Conservation (phyloP, 2,888 invertebrate genomes). For the Melanostoma mellinum region DNA sequence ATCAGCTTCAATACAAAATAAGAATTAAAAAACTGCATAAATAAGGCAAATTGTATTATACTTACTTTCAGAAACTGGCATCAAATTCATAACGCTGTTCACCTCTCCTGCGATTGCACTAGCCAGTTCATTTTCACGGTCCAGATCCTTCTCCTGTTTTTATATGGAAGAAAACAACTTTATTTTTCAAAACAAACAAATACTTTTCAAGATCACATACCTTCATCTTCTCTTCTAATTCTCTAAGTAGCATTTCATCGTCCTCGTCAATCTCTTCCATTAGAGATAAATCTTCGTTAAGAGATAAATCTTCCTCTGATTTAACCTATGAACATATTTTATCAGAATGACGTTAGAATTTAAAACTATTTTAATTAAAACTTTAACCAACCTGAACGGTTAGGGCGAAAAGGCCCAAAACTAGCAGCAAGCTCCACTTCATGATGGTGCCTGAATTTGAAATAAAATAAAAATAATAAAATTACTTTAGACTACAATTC, state of each 20-base stretch:
- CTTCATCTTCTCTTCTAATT: conserved; percentile 79
- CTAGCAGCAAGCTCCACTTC: conserved; percentile 75
- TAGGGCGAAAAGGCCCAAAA: conserved; percentile 70
- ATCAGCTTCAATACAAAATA: conserved; percentile 82
- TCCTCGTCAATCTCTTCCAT: conserved; percentile 76
- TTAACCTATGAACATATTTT: conserved; percentile 69
- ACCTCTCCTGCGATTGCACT: conserved; percentile 77
- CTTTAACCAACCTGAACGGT: conserved; percentile 43
- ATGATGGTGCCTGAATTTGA: conserved; percentile 73
- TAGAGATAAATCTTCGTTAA: conserved; percentile 75
- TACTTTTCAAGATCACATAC: conserved; percentile 73
- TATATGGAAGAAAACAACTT: background rate
- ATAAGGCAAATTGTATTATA: background rate
- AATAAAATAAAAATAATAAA: conserved; percentile 54
- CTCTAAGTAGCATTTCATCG: conserved; percentile 77
- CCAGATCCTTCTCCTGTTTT: conserved; percentile 78
- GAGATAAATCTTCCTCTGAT: conserved; percentile 68
- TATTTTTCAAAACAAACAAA: background rate
- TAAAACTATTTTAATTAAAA: background rate
- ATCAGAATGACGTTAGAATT: background rate
- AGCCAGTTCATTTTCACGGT: conserved; percentile 80
- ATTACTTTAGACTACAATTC: conserved; percentile 28
- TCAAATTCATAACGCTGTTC: conserved; percentile 75
- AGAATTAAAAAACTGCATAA: background rate
- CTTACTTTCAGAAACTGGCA: conserved; percentile 79